Evolutionary conservation across 2,797 vertebrate species (phyloP), one percentile per base, ranked within the genome.

Genomic region (Clamator glandarius): DNA sequence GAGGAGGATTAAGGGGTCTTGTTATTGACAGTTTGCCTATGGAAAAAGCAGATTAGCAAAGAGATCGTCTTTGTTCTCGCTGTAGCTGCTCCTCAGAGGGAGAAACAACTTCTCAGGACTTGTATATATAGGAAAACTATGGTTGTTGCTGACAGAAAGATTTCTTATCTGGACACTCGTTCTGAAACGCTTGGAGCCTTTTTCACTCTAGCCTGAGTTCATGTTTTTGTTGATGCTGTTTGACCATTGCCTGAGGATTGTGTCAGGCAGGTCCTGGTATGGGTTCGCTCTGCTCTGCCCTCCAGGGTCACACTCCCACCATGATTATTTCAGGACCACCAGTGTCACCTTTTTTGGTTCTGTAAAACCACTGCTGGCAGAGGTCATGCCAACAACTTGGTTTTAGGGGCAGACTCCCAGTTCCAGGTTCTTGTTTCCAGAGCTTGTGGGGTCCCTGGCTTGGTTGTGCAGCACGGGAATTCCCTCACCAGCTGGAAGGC

Each of bases 21-120:
- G 18, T 48, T 82, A 9, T 2, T 69, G 39, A 14, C 0, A 1
- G 28, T 12, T 94, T 67, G 68, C 54, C 18, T 67, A 41, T 3
- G 69, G 74, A 59, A 61, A 79, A 82, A 79, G 15, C 29, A 78
- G 84, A 58, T 87, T n/a, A 80, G 73, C 55, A 25, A 59, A 73
- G 41, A 75, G 8, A 26, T 58, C n/a, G 44, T 31, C 20, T 69
- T 73, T 58, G 28, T 75, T 78, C 48, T 89, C 8, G 1, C 76
- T 86, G 36, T 50, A 84, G 63, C 44, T 12, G 5, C 46, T 92
- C 80, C 31, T 70, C 26, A 5, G 33, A 83, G 50, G 61, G 48
- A 69, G 75, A 73, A 19, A 55, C 28, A 61, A 24, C 39, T 87
- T 89, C 51, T 82, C 21, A 29, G 64, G 39, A 58, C 31, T 36